Evolutionary conservation across 1,140 invertebrate species (phyloP), one percentile per base, ranked within the genome.

Genomic region (Papilio xuthus): DNA sequence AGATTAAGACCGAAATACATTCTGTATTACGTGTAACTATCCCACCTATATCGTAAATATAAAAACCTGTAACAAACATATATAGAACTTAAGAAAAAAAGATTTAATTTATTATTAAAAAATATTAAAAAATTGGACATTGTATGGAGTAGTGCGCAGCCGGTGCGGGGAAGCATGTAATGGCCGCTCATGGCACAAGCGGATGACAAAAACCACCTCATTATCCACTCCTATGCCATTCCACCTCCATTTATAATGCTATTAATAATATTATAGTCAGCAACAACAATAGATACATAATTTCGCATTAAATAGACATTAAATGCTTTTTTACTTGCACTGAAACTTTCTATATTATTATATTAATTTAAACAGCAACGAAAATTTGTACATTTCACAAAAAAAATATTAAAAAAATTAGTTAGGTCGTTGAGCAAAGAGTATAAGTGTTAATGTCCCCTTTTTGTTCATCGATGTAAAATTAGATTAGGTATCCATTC

Each of bases 161-260:
- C 56, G 32, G 56, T 20, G 23, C 75, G 78, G 50, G 73, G 42
- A 47, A 74, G 72, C 73, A 73, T 77, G 60, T 83, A 85, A 84
- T 85, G 77, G 81, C 81, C 71, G 74, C 70, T 77, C 78, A 83
- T 74, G 79, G 74, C 79, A 86, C 85, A 85, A 85, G 87, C 87
- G 86, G 76, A 87, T 86, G 86, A 87, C 87, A 89, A 90, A 90
- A 89, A 90, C 84, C 76, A 77, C 42, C 86, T 85, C 84, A 90
- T 89, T 90, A 88, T 86, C 82, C 83, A 78, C 84, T 84, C 78
- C 85, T 88, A 88, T 85, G 82, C 88, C 89, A 88, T 88, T 90
- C 79, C 81, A 81, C 70, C 82, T 86, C 83, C 88, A 91, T 91
- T 92, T 90, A 92, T 91, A 91, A 92, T 89, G 87, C 88, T 91